These are phyloP conservation scores for Cheilosia pagana DNA, from an alignment of 2,888 invertebrate species.

Conservation along the genomic window DNA sequence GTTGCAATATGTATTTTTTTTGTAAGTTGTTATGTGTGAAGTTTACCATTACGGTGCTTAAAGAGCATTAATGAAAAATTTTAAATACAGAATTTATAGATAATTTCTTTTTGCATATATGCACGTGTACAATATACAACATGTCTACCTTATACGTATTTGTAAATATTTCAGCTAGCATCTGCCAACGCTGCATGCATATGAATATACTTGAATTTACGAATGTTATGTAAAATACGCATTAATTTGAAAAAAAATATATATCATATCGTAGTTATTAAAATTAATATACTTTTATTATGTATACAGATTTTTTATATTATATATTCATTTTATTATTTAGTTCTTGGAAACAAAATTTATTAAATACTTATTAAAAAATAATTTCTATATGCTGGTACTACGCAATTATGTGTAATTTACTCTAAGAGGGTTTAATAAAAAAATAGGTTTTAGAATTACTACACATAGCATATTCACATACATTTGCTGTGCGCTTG, in stretches of 20 bases:
- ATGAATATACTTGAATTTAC: no score
- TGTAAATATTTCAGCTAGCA: no score
- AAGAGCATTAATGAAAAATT: no score
- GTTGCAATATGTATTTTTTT: constrained; percentile 27
- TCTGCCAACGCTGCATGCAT: no score
- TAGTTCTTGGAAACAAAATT: not conserved
- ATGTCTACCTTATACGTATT: no score
- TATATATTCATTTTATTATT: not conserved
- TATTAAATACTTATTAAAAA: no score
- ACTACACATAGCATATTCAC: not conserved
- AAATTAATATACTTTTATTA: constrained; percentile 14
- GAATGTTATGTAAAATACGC: not conserved
- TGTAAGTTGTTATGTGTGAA: constrained; percentile 15
- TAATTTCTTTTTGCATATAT: no score
- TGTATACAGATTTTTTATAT: constrained; percentile 23
- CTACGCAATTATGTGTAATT: no score
- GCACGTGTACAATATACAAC: no score
- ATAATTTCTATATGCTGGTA: not conserved
- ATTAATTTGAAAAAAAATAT: constrained; percentile 26
- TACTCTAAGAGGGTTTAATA: no score
- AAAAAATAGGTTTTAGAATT: not conserved
- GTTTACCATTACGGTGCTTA: constrained; percentile 8
- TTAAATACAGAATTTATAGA: no score
- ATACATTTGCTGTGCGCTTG: not conserved
- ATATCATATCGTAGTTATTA: no score